phyloP scores from a whole-genome alignment of 53 echinoderm and acorn worm species.

The Temnopleurus reevesii region DNA sequence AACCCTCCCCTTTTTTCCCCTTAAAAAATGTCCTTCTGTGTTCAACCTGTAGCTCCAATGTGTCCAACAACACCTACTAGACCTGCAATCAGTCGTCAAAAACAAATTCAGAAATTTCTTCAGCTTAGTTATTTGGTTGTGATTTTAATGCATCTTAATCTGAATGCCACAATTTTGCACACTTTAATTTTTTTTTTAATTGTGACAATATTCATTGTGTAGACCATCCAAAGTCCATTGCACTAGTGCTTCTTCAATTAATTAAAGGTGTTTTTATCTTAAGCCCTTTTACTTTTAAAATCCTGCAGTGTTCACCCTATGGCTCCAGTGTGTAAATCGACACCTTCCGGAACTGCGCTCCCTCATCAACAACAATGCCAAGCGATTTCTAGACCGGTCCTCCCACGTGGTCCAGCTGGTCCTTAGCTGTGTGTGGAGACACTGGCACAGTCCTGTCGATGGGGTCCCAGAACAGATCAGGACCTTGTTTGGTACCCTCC shows the following conservation, averaged over 20 bases:
- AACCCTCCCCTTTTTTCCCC: too few relatives aligned
- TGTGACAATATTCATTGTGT: too few relatives aligned
- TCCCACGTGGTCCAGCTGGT: slow-evolving; percentile 48
- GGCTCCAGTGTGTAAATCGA: slow-evolving; percentile 66
- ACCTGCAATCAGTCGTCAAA: background rate
- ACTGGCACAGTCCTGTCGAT: slow-evolving; percentile 86
- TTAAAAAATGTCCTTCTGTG: too few relatives aligned
- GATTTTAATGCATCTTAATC: too few relatives aligned
- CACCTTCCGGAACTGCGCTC: slow-evolving; percentile 41
- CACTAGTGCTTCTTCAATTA: too few relatives aligned
- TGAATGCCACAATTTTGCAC: too few relatives aligned
- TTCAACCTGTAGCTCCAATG: slow-evolving; percentile 65
- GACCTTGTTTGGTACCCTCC: slow-evolving; percentile 57
- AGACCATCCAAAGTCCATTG: too few relatives aligned
- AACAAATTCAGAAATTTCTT: too few relatives aligned
- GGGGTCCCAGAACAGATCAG: slow-evolving; percentile 76
- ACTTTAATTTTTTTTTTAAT: too few relatives aligned
- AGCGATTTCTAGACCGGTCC: slow-evolving; percentile 56
- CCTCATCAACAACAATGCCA: background rate
- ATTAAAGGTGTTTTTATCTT: background rate
- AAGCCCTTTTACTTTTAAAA: background rate
- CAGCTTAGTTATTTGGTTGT: too few relatives aligned
- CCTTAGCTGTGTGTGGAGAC: slow-evolving; percentile 72
- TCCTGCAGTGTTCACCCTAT: slow-evolving; percentile 64
- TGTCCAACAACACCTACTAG: slow-evolving; percentile 18